Evolutionary conservation across 2,113 vertebrate species (phyloP).

Genomic region (Paratilapia polleni): DNA sequence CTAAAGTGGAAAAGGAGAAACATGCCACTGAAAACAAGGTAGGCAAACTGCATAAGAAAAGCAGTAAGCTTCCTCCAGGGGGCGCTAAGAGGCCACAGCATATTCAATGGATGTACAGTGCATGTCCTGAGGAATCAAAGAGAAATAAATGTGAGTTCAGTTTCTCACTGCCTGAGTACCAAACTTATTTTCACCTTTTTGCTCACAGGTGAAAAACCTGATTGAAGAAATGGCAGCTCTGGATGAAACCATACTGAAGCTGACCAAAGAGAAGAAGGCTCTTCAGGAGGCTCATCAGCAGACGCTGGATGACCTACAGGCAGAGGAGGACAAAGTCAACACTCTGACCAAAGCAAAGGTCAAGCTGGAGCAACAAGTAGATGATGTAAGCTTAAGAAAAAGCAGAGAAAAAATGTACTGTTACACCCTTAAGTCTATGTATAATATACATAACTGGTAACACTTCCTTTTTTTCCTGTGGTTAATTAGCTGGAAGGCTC

Average conservation of each 20-base stretch:
- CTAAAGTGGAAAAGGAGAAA: constrained; percentile 96
- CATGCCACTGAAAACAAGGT: constrained; percentile 97
- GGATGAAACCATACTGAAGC: constrained; percentile 88
- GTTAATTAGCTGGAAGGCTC: constrained; percentile 89
- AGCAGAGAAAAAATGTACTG: not conserved
- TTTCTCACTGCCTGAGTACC: not conserved
- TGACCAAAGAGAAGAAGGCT: constrained; percentile 86
- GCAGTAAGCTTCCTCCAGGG: not conserved
- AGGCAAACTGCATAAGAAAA: not conserved
- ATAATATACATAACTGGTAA: not conserved
- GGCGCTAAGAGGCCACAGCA: not conserved
- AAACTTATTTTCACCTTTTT: not conserved
- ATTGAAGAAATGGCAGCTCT: constrained; percentile 91
- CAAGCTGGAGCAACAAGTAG: constrained; percentile 94
- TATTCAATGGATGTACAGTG: not conserved
- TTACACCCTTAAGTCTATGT: not conserved
- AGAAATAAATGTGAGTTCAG: not conserved
- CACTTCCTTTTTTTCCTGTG: not conserved
- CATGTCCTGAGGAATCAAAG: too few relatives aligned
- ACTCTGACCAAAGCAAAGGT: constrained; percentile 89
- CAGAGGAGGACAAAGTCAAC: constrained; percentile 66
- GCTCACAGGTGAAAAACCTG: constrained; percentile 90
- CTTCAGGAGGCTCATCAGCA: constrained; percentile 11
- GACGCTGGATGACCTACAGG: constrained; percentile 11
- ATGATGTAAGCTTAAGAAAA: constrained; percentile 85